Conservation (phyloP, 1,140 invertebrate species). For the Euschistus heros region DNA sequence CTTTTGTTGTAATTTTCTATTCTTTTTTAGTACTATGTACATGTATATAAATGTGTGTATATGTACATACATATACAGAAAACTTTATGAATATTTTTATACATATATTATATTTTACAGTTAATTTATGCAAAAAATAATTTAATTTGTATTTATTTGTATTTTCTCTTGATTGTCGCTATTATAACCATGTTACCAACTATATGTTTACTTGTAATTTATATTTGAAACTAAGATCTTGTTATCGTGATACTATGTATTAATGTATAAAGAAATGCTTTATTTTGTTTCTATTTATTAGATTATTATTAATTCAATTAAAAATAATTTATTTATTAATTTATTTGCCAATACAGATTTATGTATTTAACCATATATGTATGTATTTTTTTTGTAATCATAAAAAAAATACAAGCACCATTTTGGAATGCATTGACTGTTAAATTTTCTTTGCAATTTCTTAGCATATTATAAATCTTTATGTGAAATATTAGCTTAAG, state of each 20-base stretch:
- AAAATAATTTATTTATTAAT: not conserved
- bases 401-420: not conserved
- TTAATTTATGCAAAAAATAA: no score
- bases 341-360: not conserved
- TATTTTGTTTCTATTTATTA: not conserved
- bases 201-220: not conserved
- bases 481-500: no score
- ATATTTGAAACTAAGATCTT: not conserved
- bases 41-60: conserved; percentile 13
- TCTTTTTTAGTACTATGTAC: not conserved
- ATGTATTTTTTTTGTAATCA: not conserved
- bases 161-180: no score
- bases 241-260: not conserved
- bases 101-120: no score
- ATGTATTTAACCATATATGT: not conserved
- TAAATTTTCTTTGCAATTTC: no score
- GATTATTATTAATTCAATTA: not conserved
- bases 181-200: not conserved
- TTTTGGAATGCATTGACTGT: not conserved
- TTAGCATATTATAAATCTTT: no score
- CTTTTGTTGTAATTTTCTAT: no score
- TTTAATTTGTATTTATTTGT: no score
- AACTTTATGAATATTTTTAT: no score
- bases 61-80: not conserved
- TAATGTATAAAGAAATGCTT: not conserved